Evolutionary conservation across 2,888 invertebrate species (phyloP), one percentile per base, ranked within the genome.

Genomic region (Crepidodera aurea): DNA sequence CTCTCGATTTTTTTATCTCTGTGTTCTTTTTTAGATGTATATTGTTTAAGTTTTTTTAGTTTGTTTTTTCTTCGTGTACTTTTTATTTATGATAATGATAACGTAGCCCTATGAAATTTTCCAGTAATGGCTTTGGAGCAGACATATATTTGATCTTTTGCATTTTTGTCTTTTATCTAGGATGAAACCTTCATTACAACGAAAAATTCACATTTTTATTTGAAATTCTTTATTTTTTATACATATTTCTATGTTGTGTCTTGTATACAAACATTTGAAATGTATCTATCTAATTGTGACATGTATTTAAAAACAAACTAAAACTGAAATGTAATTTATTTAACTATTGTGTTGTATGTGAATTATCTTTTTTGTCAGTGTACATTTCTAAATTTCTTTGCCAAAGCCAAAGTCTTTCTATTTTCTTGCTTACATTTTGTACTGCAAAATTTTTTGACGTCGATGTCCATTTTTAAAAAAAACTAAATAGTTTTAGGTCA

Each of bases 401-500:
- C 64, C 67, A 68, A 65, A 67, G 68, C 59, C 68, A 58, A 29
- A 48, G 39, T 54, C n/a, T 53, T 55, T 51, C 64, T 66, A 29
- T 46, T 56, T 48, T 37, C 39, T 39, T 53, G 25, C 53, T 53
- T 56, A 19, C 34, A 22, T 56, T 46, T 71, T 79, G 79, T 79
- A 77, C 77, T 80, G 79, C 73, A 78, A 79, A 78, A 77, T 79
- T 72, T 79, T 79, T 78, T 79, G 79, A 79, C 74, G 37, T 1
- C 18, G n/a, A n/a, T n/a, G n/a, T n/a, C n/a, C n/a, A n/a, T n/a
- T n/a, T n/a, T n/a, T n/a, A n/a, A n/a, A n/a, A n/a, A n/a, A n/a
- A n/a, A n/a, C n/a, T n/a, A n/a, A n/a, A n/a, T n/a, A n/a, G n/a
- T n/a, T n/a, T n/a, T n/a, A n/a, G n/a, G n/a, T n/a, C n/a, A n/a